Conservation (phyloP, 1,140 invertebrate species). For the Drosophila teissieri region DNA sequence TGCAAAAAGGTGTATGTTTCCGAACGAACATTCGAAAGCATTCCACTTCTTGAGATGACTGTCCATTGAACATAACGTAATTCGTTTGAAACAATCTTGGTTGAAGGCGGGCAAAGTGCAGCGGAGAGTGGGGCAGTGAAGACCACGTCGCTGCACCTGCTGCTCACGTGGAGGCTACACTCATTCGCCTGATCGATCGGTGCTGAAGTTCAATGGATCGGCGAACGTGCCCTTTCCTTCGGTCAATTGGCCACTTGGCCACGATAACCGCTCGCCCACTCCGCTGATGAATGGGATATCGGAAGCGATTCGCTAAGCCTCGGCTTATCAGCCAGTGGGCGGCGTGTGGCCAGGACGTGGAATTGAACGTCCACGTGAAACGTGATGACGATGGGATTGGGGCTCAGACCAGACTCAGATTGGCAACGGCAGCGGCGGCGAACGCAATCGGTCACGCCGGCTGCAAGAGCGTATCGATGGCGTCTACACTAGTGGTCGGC, state of each 20-base stretch:
- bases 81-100: no score
- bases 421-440: slow-evolving; percentile 17
- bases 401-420: neutral
- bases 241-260: neutral
- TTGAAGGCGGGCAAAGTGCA: slow-evolving; percentile 9
- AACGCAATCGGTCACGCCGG: slow-evolving; percentile 53
- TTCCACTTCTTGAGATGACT: neutral
- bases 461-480: slow-evolving; percentile 20
- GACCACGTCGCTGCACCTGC: slow-evolving; percentile 27
- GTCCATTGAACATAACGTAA: neutral
- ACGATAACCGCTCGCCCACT: slow-evolving; percentile 25
- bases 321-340: slow-evolving; percentile 11
- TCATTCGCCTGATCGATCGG: slow-evolving; percentile 5
- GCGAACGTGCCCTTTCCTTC: slow-evolving; percentile 44
- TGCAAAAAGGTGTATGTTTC: neutral
- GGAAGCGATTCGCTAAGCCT: slow-evolving; percentile 6
- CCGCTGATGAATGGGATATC: slow-evolving; percentile 38
- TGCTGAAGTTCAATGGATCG: slow-evolving; percentile 53
- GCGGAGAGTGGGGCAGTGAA: neutral
- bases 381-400: slow-evolving; percentile 2
- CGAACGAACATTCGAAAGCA: neutral
- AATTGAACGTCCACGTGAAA: slow-evolving; percentile 36
- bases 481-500: slow-evolving; percentile 20
- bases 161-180: slow-evolving; percentile 35
- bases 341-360: slow-evolving; percentile 52